Conservation (phyloP, 2,888 invertebrate species). For the Tinea semifulvella region DNA sequence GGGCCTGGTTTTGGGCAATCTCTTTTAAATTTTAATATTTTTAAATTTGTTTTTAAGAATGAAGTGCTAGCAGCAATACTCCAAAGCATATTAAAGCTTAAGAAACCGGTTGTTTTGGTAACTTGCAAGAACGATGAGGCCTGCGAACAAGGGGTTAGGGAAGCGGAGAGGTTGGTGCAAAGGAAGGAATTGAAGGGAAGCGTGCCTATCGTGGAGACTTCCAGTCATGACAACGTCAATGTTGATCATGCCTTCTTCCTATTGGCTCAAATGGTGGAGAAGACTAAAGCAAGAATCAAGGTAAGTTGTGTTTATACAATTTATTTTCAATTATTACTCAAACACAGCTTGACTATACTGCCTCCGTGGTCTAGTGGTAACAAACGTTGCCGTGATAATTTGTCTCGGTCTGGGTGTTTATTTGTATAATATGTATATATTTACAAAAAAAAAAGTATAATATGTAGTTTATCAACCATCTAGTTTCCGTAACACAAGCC, state of each 20-base stretch:
- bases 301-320: no score
- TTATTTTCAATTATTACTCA: no score
- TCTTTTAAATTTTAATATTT: no score
- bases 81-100: slow-evolving; percentile 87
- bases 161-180: slow-evolving; percentile 85
- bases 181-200: slow-evolving; percentile 92
- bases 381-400: no score
- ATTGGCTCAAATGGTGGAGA: slow-evolving; percentile 92
- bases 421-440: no score
- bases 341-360: no score
- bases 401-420: no score
- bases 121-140: slow-evolving; percentile 97
- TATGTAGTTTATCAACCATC: no score
- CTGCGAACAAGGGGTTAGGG: slow-evolving; percentile 84
- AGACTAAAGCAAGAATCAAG: slow-evolving; percentile 79
- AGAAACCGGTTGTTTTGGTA: slow-evolving; percentile 93
- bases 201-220: slow-evolving; percentile 92
- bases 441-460: no score
- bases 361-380: no score
- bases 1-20: no score
- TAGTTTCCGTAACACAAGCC: no score
- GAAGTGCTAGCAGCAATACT: slow-evolving; percentile 87
- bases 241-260: slow-evolving; percentile 91
- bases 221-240: slow-evolving; percentile 95
- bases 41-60: slow-evolving; percentile 49